phyloP scores from a whole-genome alignment of 2,797 vertebrate genomes.

The Myotis findleyi region DNA sequence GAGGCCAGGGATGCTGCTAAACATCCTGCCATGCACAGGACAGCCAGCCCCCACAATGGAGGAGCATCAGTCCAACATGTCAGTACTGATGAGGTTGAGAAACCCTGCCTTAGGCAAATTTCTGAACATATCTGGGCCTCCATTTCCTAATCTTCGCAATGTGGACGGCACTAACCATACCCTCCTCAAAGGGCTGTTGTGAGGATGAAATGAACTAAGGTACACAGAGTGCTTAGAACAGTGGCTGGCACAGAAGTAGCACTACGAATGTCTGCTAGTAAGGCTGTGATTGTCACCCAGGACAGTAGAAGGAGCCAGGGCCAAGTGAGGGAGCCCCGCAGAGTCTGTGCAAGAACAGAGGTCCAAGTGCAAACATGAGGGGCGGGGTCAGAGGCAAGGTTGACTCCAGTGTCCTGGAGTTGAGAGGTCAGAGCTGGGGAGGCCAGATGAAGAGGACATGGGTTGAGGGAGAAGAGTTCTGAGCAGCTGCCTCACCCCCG shows the following conservation, averaged over 20 bases:
- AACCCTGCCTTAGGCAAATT: neutral
- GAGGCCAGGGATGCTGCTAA: neutral
- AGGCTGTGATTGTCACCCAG: accelerated
- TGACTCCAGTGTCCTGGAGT: neutral
- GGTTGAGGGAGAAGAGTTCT: neutral
- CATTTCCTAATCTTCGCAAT: neutral
- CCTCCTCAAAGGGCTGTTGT: neutral
- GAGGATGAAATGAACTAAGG: neutral
- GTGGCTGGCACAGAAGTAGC: no score
- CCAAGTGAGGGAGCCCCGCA: neutral
- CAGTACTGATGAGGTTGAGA: neutral
- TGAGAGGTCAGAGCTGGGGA: neutral
- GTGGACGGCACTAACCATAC: neutral
- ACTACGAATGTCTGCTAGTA: accelerated
- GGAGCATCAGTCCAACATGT: no score
- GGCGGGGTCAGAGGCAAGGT: no score
- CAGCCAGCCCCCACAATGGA: neutral
- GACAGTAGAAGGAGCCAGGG: neutral
- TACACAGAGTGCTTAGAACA: neutral
- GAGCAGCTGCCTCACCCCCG: neutral
- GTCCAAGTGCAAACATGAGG: neutral
- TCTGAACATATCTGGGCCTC: neutral
- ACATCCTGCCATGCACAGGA: accelerated
- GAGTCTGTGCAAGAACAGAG: neutral
- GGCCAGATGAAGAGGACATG: neutral